Evolutionary conservation across 1,140 invertebrate species (phyloP), one percentile per base, ranked within the genome.

Genomic region (Stegodyphus dumicola): DNA sequence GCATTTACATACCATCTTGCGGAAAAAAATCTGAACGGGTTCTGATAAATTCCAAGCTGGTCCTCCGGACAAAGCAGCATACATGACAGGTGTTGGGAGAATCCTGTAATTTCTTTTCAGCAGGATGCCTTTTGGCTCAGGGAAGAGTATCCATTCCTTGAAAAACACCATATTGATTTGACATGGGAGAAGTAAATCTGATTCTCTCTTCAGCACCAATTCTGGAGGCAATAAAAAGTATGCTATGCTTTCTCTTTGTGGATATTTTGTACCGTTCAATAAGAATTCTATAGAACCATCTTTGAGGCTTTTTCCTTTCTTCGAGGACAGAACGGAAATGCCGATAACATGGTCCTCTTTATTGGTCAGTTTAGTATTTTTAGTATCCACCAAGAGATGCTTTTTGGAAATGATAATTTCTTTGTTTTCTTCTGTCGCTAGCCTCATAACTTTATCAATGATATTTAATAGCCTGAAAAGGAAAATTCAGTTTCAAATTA

Each of bases 151-250:
- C 84, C 84, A 86, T 6, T 78, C 54, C 48, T 48, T 51, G 66
- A 86, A 86, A 67, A 86, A 56, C 5, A 78, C 69, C 67, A 86
- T 18, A 15, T 78, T 73, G 1, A 86, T 53, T 18, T 78, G 75
- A 18, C 75, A 73, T 9, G 48, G 53, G 7, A 52, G 48, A 0
- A 33, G 4, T 0, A 18, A 9, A 48, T 78, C 76, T 33, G 18
- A 52, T 53, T 78, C 84, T 17, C 84, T 77, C 18, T 73, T n/a
- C 7, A 52, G 13, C 7, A 86, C 70, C 53, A 86, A 56, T 6
- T 86, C 76, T n/a, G 52, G 18, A 5, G 84, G 84, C 9, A 86
- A 56, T 3, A 78, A 33, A 33, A 86, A 86, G 56, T 52, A 64
- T 13, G 84, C 75, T 17, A 77, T 15, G 9, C 74, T 85, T 7